phyloP scores from a whole-genome alignment of 2,113 vertebrate genomes.

The Aphyosemion australe region DNA sequence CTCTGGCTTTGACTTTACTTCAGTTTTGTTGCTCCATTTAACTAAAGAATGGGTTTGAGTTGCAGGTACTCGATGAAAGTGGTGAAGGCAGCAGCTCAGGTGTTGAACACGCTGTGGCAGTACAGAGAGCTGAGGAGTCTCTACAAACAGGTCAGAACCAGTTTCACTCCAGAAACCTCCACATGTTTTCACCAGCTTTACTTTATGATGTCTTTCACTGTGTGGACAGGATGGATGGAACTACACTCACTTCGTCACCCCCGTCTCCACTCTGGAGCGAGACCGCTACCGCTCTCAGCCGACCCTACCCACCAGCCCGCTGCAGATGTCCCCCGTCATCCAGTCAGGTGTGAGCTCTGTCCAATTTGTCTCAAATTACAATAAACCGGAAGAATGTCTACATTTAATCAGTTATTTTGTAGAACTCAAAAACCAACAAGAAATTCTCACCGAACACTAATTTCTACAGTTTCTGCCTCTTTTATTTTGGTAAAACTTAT shows the following conservation, averaged over 20 bases:
- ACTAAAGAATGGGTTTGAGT: not conserved
- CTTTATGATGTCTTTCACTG: not conserved
- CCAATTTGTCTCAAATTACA: not conserved
- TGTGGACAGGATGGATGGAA: slow-evolving; percentile 92
- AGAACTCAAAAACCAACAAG: too few relatives aligned
- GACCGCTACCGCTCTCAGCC: slow-evolving; percentile 97
- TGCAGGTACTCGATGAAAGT: slow-evolving; percentile 94
- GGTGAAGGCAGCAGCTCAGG: slow-evolving; percentile 96
- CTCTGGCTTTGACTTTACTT: not conserved
- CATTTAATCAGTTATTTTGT: too few relatives aligned
- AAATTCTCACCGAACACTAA: too few relatives aligned
- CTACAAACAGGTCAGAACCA: slow-evolving; percentile 90
- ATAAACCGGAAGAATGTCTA: too few relatives aligned
- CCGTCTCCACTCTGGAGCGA: slow-evolving; percentile 93
- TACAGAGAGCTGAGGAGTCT: slow-evolving; percentile 96
- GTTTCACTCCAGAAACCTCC: not conserved
- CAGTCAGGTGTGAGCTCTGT: slow-evolving; percentile 87
- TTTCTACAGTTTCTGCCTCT: not conserved
- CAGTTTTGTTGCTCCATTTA: too few relatives aligned
- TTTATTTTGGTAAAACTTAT: not conserved
- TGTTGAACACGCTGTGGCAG: slow-evolving; percentile 96
- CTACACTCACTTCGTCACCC: slow-evolving; percentile 97
- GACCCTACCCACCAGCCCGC: slow-evolving; percentile 90
- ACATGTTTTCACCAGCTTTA: not conserved
- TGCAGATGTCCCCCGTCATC: slow-evolving; percentile 94